Percentiles rank a stretch among this genome's conserved stretches.
Evolutionary conservation across 2,113 vertebrate species (phyloP).

Genomic region (Oriolus oriolus): DNA sequence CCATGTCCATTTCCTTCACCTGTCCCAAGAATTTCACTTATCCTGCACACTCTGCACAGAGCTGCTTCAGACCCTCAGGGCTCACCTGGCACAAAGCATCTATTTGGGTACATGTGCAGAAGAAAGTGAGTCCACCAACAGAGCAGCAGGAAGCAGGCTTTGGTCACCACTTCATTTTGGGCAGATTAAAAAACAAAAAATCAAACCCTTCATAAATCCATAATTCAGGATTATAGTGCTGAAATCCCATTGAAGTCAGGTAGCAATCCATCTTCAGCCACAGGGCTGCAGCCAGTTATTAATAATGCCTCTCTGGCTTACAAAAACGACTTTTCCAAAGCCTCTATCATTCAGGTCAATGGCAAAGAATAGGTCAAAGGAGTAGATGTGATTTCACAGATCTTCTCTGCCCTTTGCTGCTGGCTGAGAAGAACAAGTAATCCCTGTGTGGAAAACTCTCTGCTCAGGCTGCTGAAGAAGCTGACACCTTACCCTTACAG

Average conservation of each 20-base stretch:
- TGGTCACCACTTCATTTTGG: not conserved
- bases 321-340: not conserved
- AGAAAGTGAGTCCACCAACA: not conserved
- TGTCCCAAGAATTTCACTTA: not conserved
- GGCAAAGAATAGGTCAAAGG: not conserved
- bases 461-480: not conserved
- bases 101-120: not conserved
- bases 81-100: not conserved
- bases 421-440: not conserved
- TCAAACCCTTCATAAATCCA: not conserved
- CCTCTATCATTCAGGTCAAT: not conserved
- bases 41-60: not conserved
- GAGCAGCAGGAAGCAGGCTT: not conserved
- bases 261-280: not conserved
- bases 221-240: not conserved
- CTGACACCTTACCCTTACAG: not conserved
- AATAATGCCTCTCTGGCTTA: not conserved
- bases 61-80: not conserved
- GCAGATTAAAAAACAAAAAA: not conserved
- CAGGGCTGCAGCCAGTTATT: not conserved
- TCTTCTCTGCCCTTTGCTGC: not conserved
- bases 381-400: not conserved
- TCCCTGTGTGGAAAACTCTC: not conserved
- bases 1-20: not conserved
- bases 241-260: not conserved